phyloP scores from a whole-genome alignment of 1,140 invertebrate species.

The Cotesia vestalis region DNA sequence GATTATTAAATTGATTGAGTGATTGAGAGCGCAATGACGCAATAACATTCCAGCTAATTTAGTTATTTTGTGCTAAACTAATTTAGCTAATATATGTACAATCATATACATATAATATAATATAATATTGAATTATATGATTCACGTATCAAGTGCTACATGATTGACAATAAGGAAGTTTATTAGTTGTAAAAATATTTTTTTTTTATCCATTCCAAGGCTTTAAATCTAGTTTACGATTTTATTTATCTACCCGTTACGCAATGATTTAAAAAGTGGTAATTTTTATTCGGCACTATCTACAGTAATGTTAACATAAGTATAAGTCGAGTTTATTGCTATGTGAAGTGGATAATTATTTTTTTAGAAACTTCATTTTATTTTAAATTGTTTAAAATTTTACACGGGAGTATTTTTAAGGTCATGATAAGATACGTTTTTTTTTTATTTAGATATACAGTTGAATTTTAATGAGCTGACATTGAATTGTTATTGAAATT shows the following conservation, averaged over 20 bases:
- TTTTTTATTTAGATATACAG: no score
- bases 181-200: neutral
- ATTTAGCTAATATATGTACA: neutral
- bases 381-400: neutral
- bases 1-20: neutral
- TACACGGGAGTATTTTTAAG: neutral
- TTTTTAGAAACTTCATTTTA: no score
- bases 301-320: no score
- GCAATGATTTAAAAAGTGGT: no score
- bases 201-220: neutral
- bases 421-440: no score
- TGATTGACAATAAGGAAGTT: neutral
- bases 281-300: no score
- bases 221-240: neutral
- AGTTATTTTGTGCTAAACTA: neutral
- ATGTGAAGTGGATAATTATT: no score
- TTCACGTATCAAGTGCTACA: neutral
- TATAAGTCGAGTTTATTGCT: no score
- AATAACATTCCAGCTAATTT: constrained; percentile 11
- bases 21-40: constrained; percentile 11
- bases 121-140: neutral
- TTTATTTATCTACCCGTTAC: no score
- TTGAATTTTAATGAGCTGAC: no score
- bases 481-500: no score
- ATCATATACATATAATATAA: neutral